These are phyloP conservation scores for Brachyhypopomus occidentalis DNA, from an alignment of 2,113 vertebrate species.

Conservation along the genomic window DNA sequence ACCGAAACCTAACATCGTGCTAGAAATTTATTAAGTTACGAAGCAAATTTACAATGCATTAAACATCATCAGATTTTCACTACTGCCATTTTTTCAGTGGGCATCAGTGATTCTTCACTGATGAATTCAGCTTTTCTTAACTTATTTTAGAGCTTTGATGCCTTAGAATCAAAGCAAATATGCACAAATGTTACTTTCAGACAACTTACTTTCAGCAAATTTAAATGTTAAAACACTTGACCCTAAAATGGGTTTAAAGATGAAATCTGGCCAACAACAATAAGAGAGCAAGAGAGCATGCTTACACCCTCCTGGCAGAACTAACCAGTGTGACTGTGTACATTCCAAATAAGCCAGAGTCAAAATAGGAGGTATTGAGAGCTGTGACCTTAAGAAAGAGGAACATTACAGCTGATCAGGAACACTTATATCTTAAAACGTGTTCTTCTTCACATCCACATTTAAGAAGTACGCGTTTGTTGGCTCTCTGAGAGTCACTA, in stretches of 20 bases:
- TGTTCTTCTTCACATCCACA: not conserved
- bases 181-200: too few species aligned
- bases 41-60: not conserved
- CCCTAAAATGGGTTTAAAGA: too few species aligned
- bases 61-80: not conserved
- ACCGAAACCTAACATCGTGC: too few species aligned
- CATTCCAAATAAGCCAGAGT: conserved; percentile 93
- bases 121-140: too few species aligned
- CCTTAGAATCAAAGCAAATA: too few species aligned
- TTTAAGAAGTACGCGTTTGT: not conserved
- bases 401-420: not conserved
- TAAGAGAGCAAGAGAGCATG: too few species aligned
- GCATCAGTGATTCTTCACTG: too few species aligned
- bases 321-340: conserved; percentile 83
- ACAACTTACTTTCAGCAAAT: too few species aligned
- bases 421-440: not conserved
- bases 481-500: conserved; percentile 61
- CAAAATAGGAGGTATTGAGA: conserved; percentile 86
- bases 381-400: conserved; percentile 80
- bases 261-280: too few species aligned
- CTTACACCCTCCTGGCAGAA: conserved; percentile 80
- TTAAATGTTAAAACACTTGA: too few species aligned
- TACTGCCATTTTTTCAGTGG: too few species aligned
- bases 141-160: too few species aligned
- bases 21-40: not conserved